Conservation (phyloP, 1,140 invertebrate genomes). For the Riptortus pedestris region DNA sequence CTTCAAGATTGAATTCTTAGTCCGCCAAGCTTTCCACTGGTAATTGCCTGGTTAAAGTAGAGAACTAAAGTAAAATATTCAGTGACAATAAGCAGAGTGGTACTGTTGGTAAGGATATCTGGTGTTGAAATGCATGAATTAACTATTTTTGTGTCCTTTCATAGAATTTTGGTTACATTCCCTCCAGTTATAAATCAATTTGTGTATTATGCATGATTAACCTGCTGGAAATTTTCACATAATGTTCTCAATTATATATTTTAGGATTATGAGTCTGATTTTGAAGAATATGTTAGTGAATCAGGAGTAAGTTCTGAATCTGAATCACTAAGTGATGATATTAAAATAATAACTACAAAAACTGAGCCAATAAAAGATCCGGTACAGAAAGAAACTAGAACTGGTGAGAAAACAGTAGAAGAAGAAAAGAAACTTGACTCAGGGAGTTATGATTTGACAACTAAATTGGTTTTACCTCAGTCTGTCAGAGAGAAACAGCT, state of each 20-base stretch:
- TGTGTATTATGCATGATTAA: too few species aligned
- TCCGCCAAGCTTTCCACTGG: too few species aligned
- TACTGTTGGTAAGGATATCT: too few species aligned
- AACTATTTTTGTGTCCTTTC: background rate
- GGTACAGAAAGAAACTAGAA: too few species aligned
- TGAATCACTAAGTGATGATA: slow-evolving; percentile 30
- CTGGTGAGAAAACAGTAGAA: slow-evolving; percentile 37
- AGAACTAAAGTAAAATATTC: too few species aligned
- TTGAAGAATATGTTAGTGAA: slow-evolving; percentile 41
- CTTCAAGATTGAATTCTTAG: too few species aligned
- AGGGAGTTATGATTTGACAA: slow-evolving; percentile 49
- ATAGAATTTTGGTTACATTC: background rate
- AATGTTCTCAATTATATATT: too few species aligned
- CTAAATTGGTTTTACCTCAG: slow-evolving; percentile 37
- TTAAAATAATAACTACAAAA: slow-evolving; percentile 31
- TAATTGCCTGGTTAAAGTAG: too few species aligned
- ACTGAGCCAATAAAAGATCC: slow-evolving; percentile 15
- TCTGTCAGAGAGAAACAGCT: slow-evolving; percentile 36
- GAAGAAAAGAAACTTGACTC: slow-evolving; percentile 56
- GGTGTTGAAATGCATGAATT: too few species aligned
- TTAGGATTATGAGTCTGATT: slow-evolving; percentile 46
- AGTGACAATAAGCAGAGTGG: too few species aligned
- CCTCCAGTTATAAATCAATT: too few species aligned
- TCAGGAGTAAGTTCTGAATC: slow-evolving; percentile 36
- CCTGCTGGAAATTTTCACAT: too few species aligned